These are phyloP conservation scores for Cephus pygmeus DNA, from an alignment of 2,888 invertebrate genomes.

Conservation along the genomic window DNA sequence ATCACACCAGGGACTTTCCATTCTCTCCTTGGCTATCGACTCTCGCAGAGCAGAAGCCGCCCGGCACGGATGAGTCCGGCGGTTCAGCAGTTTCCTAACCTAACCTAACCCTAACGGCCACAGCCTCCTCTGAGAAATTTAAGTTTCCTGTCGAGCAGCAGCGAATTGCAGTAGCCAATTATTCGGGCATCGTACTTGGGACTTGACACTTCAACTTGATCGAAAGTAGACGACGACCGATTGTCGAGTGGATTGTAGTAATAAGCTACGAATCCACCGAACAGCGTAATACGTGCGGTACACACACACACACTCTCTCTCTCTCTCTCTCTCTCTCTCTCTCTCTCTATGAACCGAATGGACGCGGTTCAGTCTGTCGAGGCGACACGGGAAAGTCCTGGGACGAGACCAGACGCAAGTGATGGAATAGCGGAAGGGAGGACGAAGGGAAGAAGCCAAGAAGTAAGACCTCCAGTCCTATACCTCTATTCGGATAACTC, in stretches of 20 bases:
- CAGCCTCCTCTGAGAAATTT: slow-evolving; percentile 53
- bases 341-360: too few relatives aligned
- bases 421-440: not conserved
- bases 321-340: too few relatives aligned
- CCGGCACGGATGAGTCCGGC: too few relatives aligned
- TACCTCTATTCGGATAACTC: not conserved
- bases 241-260: too few relatives aligned
- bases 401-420: not conserved
- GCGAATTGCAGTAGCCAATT: not conserved
- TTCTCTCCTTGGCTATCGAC: not conserved
- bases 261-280: too few relatives aligned
- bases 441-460: not conserved
- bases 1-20: slow-evolving; percentile 22
- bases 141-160: slow-evolving; percentile 22
- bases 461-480: too few relatives aligned
- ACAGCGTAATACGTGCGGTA: too few relatives aligned
- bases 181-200: too few relatives aligned
- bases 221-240: too few relatives aligned
- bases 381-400: not conserved
- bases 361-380: not conserved
- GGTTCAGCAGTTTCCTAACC: not conserved
- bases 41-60: too few relatives aligned
- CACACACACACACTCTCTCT: too few relatives aligned
- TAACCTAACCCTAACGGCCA: slow-evolving; percentile 2
- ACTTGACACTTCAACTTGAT: too few relatives aligned